A percentile compares a stretch with the other conserved stretches of the same genome.
These are phyloP conservation scores for Drosophila persimilis DNA, from an alignment of 1,140 invertebrate genomes.

Conservation along the genomic window DNA sequence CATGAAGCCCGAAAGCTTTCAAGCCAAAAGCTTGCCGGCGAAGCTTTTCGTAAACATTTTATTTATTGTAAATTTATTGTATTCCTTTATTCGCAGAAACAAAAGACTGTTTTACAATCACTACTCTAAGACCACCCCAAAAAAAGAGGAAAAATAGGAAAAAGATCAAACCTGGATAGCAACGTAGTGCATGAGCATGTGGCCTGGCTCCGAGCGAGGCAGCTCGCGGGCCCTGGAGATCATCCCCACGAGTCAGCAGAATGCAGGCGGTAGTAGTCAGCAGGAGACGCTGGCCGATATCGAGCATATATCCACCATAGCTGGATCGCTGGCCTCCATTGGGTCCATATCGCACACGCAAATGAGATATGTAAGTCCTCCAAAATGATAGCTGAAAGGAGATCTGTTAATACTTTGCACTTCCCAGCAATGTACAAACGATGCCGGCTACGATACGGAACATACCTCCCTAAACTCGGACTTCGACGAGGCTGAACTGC, in stretches of 20 bases:
- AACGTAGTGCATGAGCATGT: conserved; percentile 46
- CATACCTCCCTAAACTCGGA: conserved; percentile 90
- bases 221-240: conserved; percentile 72
- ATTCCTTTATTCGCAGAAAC: neutral
- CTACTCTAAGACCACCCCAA: neutral
- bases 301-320: conserved; percentile 86
- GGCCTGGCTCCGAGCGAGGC: conserved; percentile 69
- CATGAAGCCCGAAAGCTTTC: conserved; percentile 28
- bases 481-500: conserved; percentile 89
- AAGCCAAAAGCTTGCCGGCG: conserved; percentile 7
- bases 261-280: conserved; percentile 74
- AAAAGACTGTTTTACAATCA: conserved; percentile 3
- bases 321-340: conserved; percentile 86
- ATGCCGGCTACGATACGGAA: conserved; percentile 89
- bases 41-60: conserved; percentile 2
- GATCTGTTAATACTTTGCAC: neutral
- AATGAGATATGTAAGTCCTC: conserved; percentile 71
- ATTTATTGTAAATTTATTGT: neutral
- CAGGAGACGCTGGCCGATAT: conserved; percentile 82
- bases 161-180: conserved; percentile 48
- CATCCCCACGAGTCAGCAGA: conserved; percentile 65
- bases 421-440: conserved; percentile 80
- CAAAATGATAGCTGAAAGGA: fast-evolving
- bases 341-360: conserved; percentile 85
- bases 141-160: neutral